Base-by-base conservation (phyloP, 1,140 invertebrate genomes). In the Listronotus bonariensis region DNA sequence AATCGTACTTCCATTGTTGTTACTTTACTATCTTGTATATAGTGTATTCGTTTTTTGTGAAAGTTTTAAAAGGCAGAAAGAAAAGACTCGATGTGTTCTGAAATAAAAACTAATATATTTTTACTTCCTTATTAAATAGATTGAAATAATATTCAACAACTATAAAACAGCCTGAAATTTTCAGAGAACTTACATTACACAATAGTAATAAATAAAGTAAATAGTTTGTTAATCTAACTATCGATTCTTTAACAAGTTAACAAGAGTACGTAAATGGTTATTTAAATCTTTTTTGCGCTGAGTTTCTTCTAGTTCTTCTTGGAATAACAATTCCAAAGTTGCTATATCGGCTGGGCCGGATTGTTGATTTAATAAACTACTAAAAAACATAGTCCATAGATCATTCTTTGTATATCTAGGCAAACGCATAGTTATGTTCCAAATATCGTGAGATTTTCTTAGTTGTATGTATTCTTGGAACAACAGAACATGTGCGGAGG, bases 391-490 rank as follows among this genome's bases (percentile, higher is more conserved):
- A 58, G 70, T 77, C 77, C 77, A 79, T 53, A 78, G 62, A 43
- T 79, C 76, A n/a, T 66, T 26, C 15, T 72, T 64, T 36, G 65
- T 55, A 49, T 75, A 74, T 49, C 76, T 65, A 9, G 69, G 65
- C 12, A 76, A 60, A 14, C 64, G 67, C 18, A 67, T 62, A 3
- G 82, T 83, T 45, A 91, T 87, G 69, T 82, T 84, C 88, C 88
- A 90, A 10, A 68, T 15, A 12, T 84, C 85, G 57, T 84, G 36
- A 18, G 17, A 17, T 74, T 88, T 86, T 36, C 84, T 85, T 48
- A 92, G 84, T 69, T 92, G 89, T 89, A 96, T 95, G 75, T 96
- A 96, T 73, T 88, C 88, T 26, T 91, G 90, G 80, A 95, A 93
- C 17, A 95, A 78, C 63, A 96, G 80, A 45, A 91, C 89, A 80